phyloP scores from a whole-genome alignment of 2,888 invertebrate genomes.

The Helobdella robusta region DNA sequence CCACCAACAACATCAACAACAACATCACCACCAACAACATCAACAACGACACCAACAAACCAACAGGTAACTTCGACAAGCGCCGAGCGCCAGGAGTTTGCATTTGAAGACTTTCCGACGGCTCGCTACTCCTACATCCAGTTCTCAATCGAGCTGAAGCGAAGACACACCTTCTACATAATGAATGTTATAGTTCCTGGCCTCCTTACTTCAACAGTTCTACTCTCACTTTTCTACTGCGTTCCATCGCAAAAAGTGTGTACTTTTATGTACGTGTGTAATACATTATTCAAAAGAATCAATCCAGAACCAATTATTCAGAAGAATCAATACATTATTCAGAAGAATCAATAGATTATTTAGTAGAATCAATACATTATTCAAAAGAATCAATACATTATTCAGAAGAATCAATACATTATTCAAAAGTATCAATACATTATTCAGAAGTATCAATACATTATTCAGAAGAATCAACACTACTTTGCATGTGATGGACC shows the following conservation, averaged over 20 bases:
- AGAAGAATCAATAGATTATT: too few species aligned
- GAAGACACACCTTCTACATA: slow-evolving; percentile 37
- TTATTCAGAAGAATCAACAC: too few species aligned
- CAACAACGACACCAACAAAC: slow-evolving; percentile 13
- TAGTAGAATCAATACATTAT: too few species aligned
- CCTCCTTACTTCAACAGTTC: slow-evolving; percentile 35
- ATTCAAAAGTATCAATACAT: too few species aligned
- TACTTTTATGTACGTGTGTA: not conserved
- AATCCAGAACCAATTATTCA: not conserved
- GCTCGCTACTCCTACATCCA: slow-evolving; percentile 34
- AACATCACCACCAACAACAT: not conserved
- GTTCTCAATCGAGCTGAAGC: slow-evolving; percentile 32
- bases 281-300: not conserved
- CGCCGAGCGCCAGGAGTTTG: slow-evolving; percentile 33
- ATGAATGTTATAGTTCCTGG: slow-evolving; percentile 37
- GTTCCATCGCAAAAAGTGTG: slow-evolving; percentile 35
- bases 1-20: too few species aligned
- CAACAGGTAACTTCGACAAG: slow-evolving; percentile 31
- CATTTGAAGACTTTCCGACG: slow-evolving; percentile 34
- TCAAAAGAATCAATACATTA: too few species aligned
- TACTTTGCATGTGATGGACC: not conserved
- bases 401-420: too few species aligned
- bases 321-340: too few species aligned
- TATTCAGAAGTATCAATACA: too few species aligned
- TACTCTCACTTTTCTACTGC: slow-evolving; percentile 37